Base-by-base conservation (phyloP, 2,888 invertebrate species). In the Tenthredo distinguenda region DNA sequence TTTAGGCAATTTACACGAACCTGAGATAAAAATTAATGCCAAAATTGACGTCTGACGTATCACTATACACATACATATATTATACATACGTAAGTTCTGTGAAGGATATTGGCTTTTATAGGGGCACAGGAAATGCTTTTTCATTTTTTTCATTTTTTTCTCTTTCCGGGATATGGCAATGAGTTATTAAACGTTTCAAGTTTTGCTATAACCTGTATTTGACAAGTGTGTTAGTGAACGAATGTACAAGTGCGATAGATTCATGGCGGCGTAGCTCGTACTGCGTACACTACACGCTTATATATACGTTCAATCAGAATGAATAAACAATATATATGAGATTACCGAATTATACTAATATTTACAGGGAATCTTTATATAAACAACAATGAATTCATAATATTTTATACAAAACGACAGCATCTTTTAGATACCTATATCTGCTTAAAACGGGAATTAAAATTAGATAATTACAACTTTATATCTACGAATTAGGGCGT, bases 161-260 rank as follows among this genome's bases (percentile, higher is more conserved):
- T 31, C 26, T 85, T 88, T 90, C 65, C 47, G 86, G 86, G 83
- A 76, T 82, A 37, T 85, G 77, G n/a, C 71, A 84, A 6, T 55
- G 62, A 65, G 21, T 79, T 34, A 84, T 43, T 81, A 87, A 72
- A 58, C 77, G 82, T 58, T 83, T 88, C 76, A 86, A 86, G 86
- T 88, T 88, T 88, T 87, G 87, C 88, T 88, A 88, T 88, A 87
- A 88, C 87, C 89, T 91, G 90, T 91, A 91, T 92, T 91, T 92
- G 89, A 91, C 89, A 90, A 90, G 86, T 86, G 85, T 86, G 84
- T 85, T 90, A 68, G 89, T 90, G 90, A 91, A 89, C 90, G 89
- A 90, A 90, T 92, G 90, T 92, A 91, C 91, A 92, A 88, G 90
- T 91, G 90, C 90, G 90, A 88, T 89, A 90, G 90, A 86, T 87